Base-by-base conservation (phyloP, 1,140 invertebrate species). In the Rhopalosiphum maidis region DNA sequence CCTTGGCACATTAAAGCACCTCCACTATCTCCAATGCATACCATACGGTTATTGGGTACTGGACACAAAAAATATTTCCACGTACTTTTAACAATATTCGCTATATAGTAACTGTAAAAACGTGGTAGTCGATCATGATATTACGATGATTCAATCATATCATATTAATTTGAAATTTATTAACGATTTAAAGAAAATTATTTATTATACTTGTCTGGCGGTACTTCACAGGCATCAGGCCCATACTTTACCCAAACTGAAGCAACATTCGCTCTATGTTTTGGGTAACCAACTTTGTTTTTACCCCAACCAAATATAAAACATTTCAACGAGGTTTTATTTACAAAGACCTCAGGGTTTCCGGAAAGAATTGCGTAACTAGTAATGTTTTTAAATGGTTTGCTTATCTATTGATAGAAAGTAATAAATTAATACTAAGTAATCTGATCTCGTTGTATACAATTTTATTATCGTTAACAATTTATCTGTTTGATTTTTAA, bases 241-340 rank as follows among this genome's bases (percentile, higher is more conserved):
- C 91, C 91, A 18, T 93, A 93, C 15, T 93, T 93, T 5, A 93
- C 91, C 35, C 25, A 41, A 54, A 93, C 91, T 7, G 48, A 3
- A 43, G 51, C 91, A 0, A 55, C 9, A n/a, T 93, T 82, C 0
- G 82, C 91, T 54, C 35, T 83, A 41, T 41, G 6, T 21, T 41
- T 86, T 23, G 91, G 77, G 25, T 85, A 86, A 41, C 30, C 22
- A 4, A 41, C 7, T 41, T 37, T 21, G 23, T 86, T 82, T 93
- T 93, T 93, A n/a, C 91, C 91, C 77, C 68, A 85, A 51, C 91
- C 91, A 43, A 93, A 55, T 86, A 55, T 54, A 25, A 18, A 54
- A 55, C 91, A 93, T 51, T 93, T 23, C 4, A 93, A 86, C 11
- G 35, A 41, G 4, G 30, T 55, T 54, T 41, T 2, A 46, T 93